These are phyloP conservation scores for Dexiosoma caninum DNA, from an alignment of 2,888 invertebrate species.

Conservation along the genomic window DNA sequence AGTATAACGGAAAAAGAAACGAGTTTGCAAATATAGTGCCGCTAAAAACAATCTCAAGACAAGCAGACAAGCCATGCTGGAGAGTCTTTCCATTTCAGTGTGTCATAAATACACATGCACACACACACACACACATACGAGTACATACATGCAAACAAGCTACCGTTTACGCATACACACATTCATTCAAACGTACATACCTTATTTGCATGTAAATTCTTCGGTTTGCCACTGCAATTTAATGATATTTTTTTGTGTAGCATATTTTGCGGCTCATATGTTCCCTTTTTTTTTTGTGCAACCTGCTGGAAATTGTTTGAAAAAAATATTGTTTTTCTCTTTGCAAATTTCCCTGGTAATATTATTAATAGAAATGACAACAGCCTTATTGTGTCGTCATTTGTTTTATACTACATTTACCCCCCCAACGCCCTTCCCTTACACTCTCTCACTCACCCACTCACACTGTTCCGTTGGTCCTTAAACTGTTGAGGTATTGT, in stretches of 20 bases:
- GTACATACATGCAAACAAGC: background rate
- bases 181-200: background rate
- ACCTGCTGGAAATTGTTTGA: constrained; percentile 2
- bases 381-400: constrained; percentile 63
- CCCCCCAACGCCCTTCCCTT: background rate
- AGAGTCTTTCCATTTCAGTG: background rate
- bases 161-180: background rate
- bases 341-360: constrained; percentile 29
- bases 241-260: constrained; percentile 58
- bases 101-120: background rate
- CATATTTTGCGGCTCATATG: constrained; percentile 62
- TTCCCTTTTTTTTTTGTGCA: constrained; percentile 14
- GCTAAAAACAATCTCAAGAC: constrained; percentile 38
- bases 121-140: background rate
- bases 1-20: background rate
- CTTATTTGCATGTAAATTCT: constrained; percentile 64
- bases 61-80: constrained; percentile 17
- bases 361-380: constrained; percentile 63
- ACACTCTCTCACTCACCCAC: too few species aligned
- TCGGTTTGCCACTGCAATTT: constrained; percentile 64
- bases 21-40: constrained; percentile 16
- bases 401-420: constrained; percentile 37
- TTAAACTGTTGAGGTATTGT: constrained; percentile 28
- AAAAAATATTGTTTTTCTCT: constrained; percentile 10
- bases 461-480: too few species aligned